These are phyloP conservation scores for Enteromius thamalakanensis DNA, from an alignment of 2,797 vertebrate species.

Conservation along the genomic window DNA sequence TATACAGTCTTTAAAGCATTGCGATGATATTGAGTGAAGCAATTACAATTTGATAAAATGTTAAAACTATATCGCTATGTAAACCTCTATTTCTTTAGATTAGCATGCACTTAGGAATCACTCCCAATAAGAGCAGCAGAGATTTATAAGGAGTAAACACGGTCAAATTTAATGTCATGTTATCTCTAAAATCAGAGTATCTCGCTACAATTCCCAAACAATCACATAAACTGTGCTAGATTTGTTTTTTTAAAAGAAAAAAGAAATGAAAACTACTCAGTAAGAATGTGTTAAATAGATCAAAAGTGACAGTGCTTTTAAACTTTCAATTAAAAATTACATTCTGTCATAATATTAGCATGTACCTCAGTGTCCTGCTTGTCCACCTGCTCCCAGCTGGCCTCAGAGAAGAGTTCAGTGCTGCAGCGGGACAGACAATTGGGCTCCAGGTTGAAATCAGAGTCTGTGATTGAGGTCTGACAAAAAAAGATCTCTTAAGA, in stretches of 20 bases:
- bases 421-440: constrained; percentile 98
- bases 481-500: not conserved
- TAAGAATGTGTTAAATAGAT: too few relatives aligned
- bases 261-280: too few relatives aligned
- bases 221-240: not conserved
- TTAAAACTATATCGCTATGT: not conserved
- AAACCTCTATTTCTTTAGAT: not conserved
- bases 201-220: not conserved
- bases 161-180: not conserved
- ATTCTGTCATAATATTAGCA: not conserved
- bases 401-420: constrained; percentile 97
- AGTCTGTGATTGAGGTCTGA: constrained; percentile 94
- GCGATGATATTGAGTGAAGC: not conserved
- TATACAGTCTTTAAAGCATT: not conserved
- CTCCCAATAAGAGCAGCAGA: not conserved
- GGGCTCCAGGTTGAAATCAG: constrained; percentile 92
- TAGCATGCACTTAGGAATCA: not conserved
- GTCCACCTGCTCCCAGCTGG: constrained; percentile 99
- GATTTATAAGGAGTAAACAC: not conserved
- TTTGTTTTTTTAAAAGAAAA: too few relatives aligned
- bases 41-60: not conserved
- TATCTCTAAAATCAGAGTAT: not conserved
- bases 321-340: not conserved
- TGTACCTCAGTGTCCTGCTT: constrained; percentile 95
- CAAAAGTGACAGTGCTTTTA: not conserved